Base-by-base conservation (phyloP, 2,113 vertebrate genomes). In the Oncorhynchus gorbuscha region DNA sequence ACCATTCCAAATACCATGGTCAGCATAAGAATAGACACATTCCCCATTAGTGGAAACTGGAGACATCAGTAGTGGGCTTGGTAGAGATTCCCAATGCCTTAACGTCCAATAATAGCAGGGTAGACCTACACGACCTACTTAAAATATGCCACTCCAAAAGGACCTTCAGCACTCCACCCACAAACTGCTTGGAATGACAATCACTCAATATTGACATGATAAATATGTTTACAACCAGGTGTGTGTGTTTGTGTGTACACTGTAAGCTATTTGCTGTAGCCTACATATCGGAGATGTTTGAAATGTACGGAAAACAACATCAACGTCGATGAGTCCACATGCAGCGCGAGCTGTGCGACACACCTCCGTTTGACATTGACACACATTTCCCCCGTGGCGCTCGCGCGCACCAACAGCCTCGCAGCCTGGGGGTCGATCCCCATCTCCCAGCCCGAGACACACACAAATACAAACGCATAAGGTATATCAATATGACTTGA, bases 341-440 rank as follows among this genome's bases (percentile, higher is more conserved):
- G 69, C 71, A 62, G 30, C 75, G 1, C 49, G 49, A 45, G 39
- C 39, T 45, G 45, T 39, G 75, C 16, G 84, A 86, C 90, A 92
- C 91, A 86, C 91, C 92, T 83, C 91, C 86, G 80, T 92, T 90
- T 93, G 91, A 93, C 92, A 93, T 92, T 93, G 91, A 88, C 86
- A 87, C 80, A 73, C 30, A 73, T 77, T 32, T 72, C 74, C 74
- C 24, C 58, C 51, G 11, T 68, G 73, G 71, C 74, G 28, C n/a
- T 28, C 28, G 48, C 66, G 45, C 30, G 66, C 58, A 12, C 45
- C 12, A 28, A 24, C 61, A 49, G 20, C 70, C 3, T 55, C 70
- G 14, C 45, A 67, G 30, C 35, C 73, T 45, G 9, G 39, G 39
- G 39, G 39, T 45, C 2, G 39, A 45, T 45, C 62, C 2, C 45